phyloP scores from a whole-genome alignment of 2,797 vertebrate species.

The Artibeus jamaicensis region DNA sequence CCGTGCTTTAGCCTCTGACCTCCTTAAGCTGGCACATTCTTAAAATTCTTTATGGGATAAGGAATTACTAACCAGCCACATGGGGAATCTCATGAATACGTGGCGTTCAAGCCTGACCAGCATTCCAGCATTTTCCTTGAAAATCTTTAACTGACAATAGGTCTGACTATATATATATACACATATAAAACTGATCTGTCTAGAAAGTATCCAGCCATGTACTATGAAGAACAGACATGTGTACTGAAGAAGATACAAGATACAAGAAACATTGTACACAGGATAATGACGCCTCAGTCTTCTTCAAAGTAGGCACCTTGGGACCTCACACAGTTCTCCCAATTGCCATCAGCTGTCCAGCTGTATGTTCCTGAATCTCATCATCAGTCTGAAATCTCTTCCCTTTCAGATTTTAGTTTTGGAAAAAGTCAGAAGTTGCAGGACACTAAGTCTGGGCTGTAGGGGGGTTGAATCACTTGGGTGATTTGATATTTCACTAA shows the following conservation, averaged over 20 bases:
- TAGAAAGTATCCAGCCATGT: neutral
- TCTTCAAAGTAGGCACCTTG: neutral
- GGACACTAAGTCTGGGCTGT: neutral
- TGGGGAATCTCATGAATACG: slow-evolving; percentile 42
- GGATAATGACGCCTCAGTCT: neutral
- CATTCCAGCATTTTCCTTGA: slow-evolving; percentile 28
- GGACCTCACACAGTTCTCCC: neutral
- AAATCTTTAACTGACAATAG: slow-evolving; percentile 66
- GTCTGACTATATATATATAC: neutral
- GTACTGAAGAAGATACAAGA: neutral
- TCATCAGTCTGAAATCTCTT: neutral
- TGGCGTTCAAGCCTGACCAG: slow-evolving; percentile 63
- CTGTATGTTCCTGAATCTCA: neutral
- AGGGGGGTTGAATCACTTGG: neutral
- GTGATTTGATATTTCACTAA: neutral
- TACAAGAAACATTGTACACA: neutral
- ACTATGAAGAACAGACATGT: neutral
- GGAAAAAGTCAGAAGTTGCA: neutral
- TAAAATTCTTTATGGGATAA: slow-evolving; percentile 79
- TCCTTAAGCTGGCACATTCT: slow-evolving; percentile 80
- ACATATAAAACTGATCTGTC: neutral
- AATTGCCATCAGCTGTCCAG: neutral
- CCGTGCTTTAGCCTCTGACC: slow-evolving; percentile 80
- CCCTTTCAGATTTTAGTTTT: neutral
- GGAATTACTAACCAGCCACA: slow-evolving; percentile 69